phyloP scores from a whole-genome alignment of 2,113 vertebrate species.

The Shinisaurus crocodilurus region DNA sequence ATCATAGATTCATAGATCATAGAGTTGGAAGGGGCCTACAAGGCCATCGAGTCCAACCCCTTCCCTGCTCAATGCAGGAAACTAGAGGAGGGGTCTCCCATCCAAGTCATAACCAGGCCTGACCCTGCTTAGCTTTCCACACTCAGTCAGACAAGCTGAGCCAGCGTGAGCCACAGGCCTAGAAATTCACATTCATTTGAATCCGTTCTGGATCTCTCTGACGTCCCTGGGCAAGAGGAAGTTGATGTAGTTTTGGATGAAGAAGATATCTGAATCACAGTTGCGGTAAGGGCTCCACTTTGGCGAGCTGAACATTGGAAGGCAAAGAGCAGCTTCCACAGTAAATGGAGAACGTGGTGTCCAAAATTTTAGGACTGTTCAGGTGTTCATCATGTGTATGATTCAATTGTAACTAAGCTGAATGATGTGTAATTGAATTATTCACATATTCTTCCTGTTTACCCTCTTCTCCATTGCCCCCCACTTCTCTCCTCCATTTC shows the following conservation, averaged over 20 bases:
- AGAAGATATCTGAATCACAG: conserved; percentile 23
- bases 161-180: too few species aligned
- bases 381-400: not conserved
- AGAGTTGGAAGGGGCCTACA: too few species aligned
- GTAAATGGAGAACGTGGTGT: too few species aligned
- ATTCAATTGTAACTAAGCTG: not conserved
- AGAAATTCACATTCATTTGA: conserved; percentile 37
- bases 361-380: not conserved
- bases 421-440: not conserved
- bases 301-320: not conserved
- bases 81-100: too few species aligned
- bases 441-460: not conserved
- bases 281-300: not conserved
- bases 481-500: not conserved
- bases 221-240: not conserved
- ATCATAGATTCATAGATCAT: too few species aligned
- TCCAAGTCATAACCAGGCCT: too few species aligned
- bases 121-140: too few species aligned
- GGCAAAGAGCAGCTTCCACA: not conserved
- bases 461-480: not conserved
- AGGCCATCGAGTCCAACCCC: too few species aligned
- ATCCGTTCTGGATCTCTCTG: not conserved
- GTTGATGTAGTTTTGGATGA: conserved; percentile 2
- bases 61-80: too few species aligned
- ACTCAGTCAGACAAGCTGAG: too few species aligned